Evolutionary conservation across 1,140 invertebrate genomes (phyloP), one percentile per base, ranked within the genome.

Genomic region (Halesus radiatus): DNA sequence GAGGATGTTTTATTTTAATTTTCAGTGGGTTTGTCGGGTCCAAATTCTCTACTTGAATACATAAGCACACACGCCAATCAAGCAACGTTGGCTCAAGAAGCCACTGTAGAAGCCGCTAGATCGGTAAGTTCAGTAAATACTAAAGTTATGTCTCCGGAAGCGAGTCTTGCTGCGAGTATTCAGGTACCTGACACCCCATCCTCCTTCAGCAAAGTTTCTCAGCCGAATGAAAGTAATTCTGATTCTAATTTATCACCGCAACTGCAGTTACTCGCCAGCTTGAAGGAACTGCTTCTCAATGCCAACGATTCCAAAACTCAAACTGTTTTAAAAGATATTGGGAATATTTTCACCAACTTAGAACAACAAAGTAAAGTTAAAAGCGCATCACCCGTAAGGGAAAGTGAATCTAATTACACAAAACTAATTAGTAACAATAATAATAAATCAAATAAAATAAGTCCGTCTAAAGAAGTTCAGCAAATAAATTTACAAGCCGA

Each of bases 61-160:
- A 83, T 83, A 53, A 83, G 79, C 72, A 80, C 82, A 79, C 76
- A 83, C 22, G 82, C 79, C 66, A 80, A 83, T 70, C 73, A 81
- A 72, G 66, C 82, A 54, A 83, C 82, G 5, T 80, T 81, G 53
- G 80, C 77, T 78, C 81, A 81, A 79, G 82, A 83, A 80, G 82
- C 80, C 66, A 22, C 56, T 50, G 58, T 83, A 83, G 78, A 81
- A 80, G 82, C 72, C 18, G 80, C 68, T 72, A 75, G 80, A 73
- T 79, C 80, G 82, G 82, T 83, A 83, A 83, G 82, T 83, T 22
- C 52, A 52, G 22, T 23, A 18, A 83, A 80, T 68, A 70, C 26
- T 26, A n/a, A 62, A 70, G 62, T 60, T 20, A 58, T 37, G n/a
- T 60, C 56, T 45, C 73, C 56, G 68, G 45, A 80, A 58, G 54